These are phyloP conservation scores for Matsumurasca onukii DNA, from an alignment of 1,140 invertebrate species.

Conservation along the genomic window DNA sequence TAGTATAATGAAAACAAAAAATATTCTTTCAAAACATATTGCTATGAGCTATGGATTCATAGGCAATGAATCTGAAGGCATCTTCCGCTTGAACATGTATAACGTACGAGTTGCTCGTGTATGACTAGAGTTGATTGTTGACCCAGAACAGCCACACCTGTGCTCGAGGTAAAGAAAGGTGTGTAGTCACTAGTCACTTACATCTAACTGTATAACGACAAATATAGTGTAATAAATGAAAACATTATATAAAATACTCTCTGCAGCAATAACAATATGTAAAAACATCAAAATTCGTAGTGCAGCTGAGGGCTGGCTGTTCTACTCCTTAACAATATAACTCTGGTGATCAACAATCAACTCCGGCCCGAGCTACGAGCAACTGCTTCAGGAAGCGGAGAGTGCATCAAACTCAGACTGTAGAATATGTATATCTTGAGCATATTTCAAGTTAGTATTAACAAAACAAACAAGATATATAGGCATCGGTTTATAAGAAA, in stretches of 20 bases:
- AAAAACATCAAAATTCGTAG: constrained; percentile 10
- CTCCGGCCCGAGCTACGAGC: neutral
- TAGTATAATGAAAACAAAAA: constrained; percentile 30
- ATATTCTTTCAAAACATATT: constrained; percentile 27
- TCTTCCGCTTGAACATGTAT: constrained; percentile 9
- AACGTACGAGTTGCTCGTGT: neutral
- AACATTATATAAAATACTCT: constrained; percentile 31
- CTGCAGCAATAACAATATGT: constrained; percentile 30
- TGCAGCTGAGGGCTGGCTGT: neutral
- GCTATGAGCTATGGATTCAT: constrained; percentile 15
- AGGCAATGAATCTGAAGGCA: constrained; percentile 1
- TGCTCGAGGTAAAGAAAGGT: constrained; percentile 21
- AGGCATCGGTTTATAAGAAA: constrained; percentile 8
- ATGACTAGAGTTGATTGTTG: neutral
- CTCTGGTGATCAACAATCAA: constrained; percentile 4
- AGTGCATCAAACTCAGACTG: constrained; percentile 19
- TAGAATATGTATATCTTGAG: constrained; percentile 27
- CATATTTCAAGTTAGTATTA: constrained; percentile 14
- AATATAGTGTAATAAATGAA: constrained; percentile 28
- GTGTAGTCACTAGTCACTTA: constrained; percentile 17
- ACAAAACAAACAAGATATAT: constrained; percentile 8
- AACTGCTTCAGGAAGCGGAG: neutral
- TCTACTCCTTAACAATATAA: constrained; percentile 19
- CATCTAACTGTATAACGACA: constrained; percentile 29
- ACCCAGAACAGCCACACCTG: neutral